Base-by-base conservation (phyloP, 1,140 invertebrate genomes). In the Papilio polytes region DNA sequence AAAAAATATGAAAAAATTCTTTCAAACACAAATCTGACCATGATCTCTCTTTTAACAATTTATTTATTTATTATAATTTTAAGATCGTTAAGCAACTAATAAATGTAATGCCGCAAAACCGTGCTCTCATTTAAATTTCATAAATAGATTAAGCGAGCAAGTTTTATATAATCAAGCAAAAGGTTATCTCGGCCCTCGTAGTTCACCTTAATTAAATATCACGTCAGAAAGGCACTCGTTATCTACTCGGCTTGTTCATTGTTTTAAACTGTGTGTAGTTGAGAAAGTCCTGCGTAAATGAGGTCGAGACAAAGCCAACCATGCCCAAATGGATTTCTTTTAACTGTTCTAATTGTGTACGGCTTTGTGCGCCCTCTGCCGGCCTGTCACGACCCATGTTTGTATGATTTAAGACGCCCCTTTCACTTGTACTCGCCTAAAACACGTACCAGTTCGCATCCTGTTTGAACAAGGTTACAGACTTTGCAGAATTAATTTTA, bases 291-390 rank as follows among this genome's bases (percentile, higher is more conserved):
- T 70, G 4, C 63, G 63, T 13, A 70, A 70, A 70, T 36, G 22
- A 70, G 63, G 26, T 36, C 26, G 13, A 31, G 22, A 70, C 63
- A 70, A 70, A 70, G 63, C 63, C 63, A 1, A 70, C 63, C 22
- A 13, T 70, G 63, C 22, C 63, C 63, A 31, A 70, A 70, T 70
- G 63, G 26, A 70, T 70, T 70, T 70, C 63, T 70, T 70, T 70
- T 13, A 70, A 70, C 26, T 31, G 22, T 3, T 70, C 63, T 70
- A 70, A 70, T 70, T 70, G 63, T 70, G 22, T 31, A 18, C 63
- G 63, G 63, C 63, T 70, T 70, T 70, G 26, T 70, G 63, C 63
- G 63, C 22, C 26, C 63, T 18, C 63, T 31, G 12, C 22, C 26
- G 22, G 22, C 26, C 22, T 31, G 63, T 70, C 63, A 36, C 63